Base-by-base conservation (phyloP, 2,888 invertebrate species). In the Habrosyne pyritoides region DNA sequence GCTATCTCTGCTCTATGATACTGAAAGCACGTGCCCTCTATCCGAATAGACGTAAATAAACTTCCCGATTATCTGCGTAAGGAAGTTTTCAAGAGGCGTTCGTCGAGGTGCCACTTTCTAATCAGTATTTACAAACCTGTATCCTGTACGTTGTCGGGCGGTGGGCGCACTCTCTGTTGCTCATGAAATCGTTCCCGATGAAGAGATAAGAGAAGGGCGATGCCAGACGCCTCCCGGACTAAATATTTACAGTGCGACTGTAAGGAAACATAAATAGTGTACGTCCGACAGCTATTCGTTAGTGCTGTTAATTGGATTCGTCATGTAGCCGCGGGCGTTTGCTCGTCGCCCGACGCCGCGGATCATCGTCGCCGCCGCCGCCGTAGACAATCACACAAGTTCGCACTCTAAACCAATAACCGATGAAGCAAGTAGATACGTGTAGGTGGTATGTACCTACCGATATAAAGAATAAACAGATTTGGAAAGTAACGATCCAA, bases 201-300 rank as follows among this genome's bases (percentile, higher is more conserved):
- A 74, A 80, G 80, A 83, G 89, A 90, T 90, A 88, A 88, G 82
- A 74, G 79, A 77, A 84, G 82, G 83, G 83, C 76, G 74, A 79
- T 79, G 80, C 88, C 91, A 90, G 90, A 90, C 87, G 83, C 86
- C 78, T 79, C 77, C 77, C 73, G 78, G 77, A 79, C 87, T 86
- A 89, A 91, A 91, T 91, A 89, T 91, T 91, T 91, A 91, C 91
- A 87, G 78, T 87, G 83, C 71, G 79, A 84, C 84, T 86, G 82
- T 78, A 75, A 79, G 89, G 86, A 87, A 89, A 90, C 87, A 86
- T 90, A 91, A 91, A 91, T 89, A 91, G 86, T 82, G 75, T 66
- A 73, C 79, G 81, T 75, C 82, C 76, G 86, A 87, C 88, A 82
- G 83, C 74, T 7, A 83, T 84, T 87, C 85, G 83, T 89, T 87